Evolutionary conservation across 2,113 vertebrate genomes (phyloP).

Genomic region (Channa argus): DNA sequence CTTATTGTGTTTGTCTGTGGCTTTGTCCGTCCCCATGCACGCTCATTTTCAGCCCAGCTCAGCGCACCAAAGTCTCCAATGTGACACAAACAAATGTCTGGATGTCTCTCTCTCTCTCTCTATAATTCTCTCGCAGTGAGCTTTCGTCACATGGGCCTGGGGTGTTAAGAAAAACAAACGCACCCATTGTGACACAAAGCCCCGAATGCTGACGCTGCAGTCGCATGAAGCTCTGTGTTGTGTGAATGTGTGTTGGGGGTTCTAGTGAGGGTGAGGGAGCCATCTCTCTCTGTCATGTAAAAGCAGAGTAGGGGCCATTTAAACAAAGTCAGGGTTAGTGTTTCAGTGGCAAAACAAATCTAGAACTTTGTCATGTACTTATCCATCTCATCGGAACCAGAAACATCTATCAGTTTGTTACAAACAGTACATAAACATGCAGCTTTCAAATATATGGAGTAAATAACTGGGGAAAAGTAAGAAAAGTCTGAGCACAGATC

Average conservation of each 20-base stretch:
- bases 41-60: constrained; percentile 61
- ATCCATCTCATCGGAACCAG: too few relatives aligned
- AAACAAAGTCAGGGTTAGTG: constrained; percentile 43
- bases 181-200: constrained; percentile 85
- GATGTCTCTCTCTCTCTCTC: constrained; percentile 68
- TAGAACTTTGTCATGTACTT: too few relatives aligned
- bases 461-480: too few relatives aligned
- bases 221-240: constrained; percentile 70
- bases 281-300: constrained; percentile 69
- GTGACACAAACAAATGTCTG: constrained; percentile 83
- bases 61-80: constrained; percentile 74
- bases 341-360: constrained; percentile 25
- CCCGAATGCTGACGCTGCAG: constrained; percentile 84
- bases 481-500: too few relatives aligned
- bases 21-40: constrained; percentile 35
- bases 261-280: constrained; percentile 28
- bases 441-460: too few relatives aligned
- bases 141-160: constrained; percentile 81
- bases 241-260: constrained; percentile 35
- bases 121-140: constrained; percentile 72
- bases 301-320: constrained; percentile 55
- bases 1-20: constrained; percentile 39
- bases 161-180: constrained; percentile 86
- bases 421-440: too few relatives aligned
- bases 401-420: too few relatives aligned